Evolutionary conservation across 2,888 invertebrate species (phyloP).

Genomic region (Lottia scabra): DNA sequence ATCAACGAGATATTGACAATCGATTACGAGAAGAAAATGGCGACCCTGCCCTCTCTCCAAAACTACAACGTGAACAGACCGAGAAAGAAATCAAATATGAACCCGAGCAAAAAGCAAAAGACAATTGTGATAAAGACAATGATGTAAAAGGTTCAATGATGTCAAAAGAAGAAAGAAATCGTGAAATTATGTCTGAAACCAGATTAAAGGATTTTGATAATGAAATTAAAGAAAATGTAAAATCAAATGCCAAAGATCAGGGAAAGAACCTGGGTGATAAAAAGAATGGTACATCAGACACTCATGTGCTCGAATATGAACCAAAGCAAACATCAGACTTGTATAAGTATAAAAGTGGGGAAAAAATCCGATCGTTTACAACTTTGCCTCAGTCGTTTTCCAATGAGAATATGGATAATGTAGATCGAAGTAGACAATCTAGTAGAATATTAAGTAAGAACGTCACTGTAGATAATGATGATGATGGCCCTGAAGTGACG

Average conservation of each 20-base stretch:
- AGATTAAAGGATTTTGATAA: neutral
- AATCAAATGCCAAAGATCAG: neutral
- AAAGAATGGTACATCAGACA: neutral
- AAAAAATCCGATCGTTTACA: neutral
- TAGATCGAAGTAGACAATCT: neutral
- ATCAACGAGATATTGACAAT: conserved; percentile 55
- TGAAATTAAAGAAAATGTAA: neutral
- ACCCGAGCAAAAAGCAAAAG: conserved; percentile 53
- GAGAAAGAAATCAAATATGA: conserved; percentile 51
- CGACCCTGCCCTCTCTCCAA: conserved; percentile 42
- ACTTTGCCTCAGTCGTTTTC: neutral
- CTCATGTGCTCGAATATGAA: neutral
- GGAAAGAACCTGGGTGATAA: too few relatives aligned
- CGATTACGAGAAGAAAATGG: conserved; percentile 52
- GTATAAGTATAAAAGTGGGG: neutral
- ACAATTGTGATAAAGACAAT: conserved; percentile 24
- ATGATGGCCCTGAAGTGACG: conserved; percentile 12
- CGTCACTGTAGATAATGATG: conserved; percentile 18
- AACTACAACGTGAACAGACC: conserved; percentile 39
- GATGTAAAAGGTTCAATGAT: neutral
- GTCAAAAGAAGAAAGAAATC: neutral
- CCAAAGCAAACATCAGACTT: neutral
- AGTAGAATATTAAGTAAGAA: conserved; percentile 12
- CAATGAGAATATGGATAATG: neutral
- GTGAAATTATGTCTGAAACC: neutral